Conservation (phyloP, 2,888 invertebrate species). For the Apodemia hepburni region DNA sequence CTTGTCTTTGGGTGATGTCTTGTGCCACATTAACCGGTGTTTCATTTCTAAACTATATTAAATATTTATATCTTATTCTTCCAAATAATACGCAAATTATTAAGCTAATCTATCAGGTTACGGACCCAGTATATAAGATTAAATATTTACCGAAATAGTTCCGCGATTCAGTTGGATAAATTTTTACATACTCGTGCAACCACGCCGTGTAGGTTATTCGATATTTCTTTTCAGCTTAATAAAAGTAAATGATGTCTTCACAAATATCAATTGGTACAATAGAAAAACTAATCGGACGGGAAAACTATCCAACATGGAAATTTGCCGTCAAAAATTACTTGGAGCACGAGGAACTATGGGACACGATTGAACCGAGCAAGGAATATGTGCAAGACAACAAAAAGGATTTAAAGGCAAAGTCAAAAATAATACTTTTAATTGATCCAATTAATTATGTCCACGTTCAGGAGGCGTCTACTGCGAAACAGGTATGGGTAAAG, state of each 20-base stretch:
- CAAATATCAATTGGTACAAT: conserved; percentile 16
- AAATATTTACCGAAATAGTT: too few species aligned
- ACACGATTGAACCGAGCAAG: conserved; percentile 16
- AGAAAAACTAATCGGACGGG: conserved; percentile 22
- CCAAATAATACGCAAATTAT: too few species aligned
- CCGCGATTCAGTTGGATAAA: too few species aligned
- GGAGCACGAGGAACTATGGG: conserved; percentile 29
- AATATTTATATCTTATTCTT: too few species aligned
- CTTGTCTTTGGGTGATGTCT: too few species aligned
- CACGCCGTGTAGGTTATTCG: too few species aligned
- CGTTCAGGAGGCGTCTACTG: conserved; percentile 24
- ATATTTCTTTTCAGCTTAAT: neutral
- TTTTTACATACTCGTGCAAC: too few species aligned
- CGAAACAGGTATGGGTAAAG: conserved; percentile 15
- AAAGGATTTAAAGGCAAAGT: conserved; percentile 20
- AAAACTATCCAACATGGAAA: conserved; percentile 27
- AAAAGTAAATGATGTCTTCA: neutral
- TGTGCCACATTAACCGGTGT: too few species aligned
- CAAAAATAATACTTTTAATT: conserved; percentile 26
- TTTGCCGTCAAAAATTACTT: conserved; percentile 28
- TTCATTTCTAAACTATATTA: too few species aligned
- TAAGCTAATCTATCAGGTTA: neutral
- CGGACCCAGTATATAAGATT: neutral
- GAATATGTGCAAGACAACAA: conserved; percentile 10
- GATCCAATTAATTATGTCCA: conserved; percentile 28